These are phyloP conservation scores for Carassius carassius DNA, from an alignment of 2,113 vertebrate species.

Conservation along the genomic window DNA sequence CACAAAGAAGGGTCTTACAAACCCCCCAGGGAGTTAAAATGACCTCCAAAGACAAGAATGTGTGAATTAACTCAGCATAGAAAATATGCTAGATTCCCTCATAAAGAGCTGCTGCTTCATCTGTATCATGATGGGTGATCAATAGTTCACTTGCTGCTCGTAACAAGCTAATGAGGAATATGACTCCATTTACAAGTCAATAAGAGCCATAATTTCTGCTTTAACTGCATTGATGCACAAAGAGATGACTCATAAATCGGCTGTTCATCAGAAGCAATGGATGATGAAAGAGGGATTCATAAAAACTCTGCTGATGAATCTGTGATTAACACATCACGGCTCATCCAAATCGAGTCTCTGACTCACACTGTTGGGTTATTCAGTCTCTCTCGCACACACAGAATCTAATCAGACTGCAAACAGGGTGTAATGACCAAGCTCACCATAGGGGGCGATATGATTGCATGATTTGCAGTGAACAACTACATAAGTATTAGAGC, in stretches of 20 bases:
- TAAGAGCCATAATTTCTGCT: slow-evolving; percentile 18
- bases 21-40: not conserved
- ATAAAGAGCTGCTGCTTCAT: slow-evolving; percentile 33
- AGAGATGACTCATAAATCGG: slow-evolving; percentile 28
- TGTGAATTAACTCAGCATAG: not conserved
- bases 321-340: slow-evolving; percentile 26
- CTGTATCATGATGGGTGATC: not conserved
- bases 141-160: slow-evolving; percentile 20
- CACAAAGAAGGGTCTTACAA: too few species aligned
- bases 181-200: slow-evolving; percentile 38
- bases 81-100: not conserved
- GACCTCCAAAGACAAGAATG: not conserved
- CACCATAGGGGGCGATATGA: slow-evolving; percentile 13
- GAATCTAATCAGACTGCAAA: not conserved
- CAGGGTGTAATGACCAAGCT: slow-evolving; percentile 25
- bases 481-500: not conserved
- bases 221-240: slow-evolving; percentile 33
- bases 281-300: slow-evolving; percentile 8
- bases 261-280: slow-evolving; percentile 2
- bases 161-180: slow-evolving; percentile 11
- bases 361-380: not conserved
- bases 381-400: slow-evolving; percentile 12
- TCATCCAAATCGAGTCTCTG: not conserved
- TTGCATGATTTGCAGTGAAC: not conserved
- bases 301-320: slow-evolving; percentile 39